Percentiles rank a stretch among this genome's conserved stretches.
These are phyloP conservation scores for Echinarachnius parma DNA, from an alignment of 53 echinoderm and acorn worm species.

Conservation along the genomic window DNA sequence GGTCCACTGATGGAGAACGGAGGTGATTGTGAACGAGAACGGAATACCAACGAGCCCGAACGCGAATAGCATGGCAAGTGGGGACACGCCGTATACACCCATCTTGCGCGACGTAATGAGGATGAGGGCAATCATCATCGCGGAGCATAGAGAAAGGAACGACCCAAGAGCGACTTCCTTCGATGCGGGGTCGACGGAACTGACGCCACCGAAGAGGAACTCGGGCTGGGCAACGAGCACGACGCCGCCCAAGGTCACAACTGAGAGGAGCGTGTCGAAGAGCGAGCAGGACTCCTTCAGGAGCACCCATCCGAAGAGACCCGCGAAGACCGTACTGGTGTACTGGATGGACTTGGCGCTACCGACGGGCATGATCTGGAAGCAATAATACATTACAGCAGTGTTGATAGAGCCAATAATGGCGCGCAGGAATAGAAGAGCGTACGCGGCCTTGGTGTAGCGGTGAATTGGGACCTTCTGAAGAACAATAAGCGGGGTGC, in stretches of 20 bases:
- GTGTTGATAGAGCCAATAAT: constrained; percentile 3
- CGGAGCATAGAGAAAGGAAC: constrained; percentile 13
- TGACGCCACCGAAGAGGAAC: constrained; percentile 26
- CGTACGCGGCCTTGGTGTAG: background rate
- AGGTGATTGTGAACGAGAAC: constrained; percentile 6
- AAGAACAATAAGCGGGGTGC: background rate
- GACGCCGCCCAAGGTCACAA: constrained; percentile 36
- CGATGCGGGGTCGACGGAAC: background rate
- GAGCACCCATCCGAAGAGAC: constrained; percentile 34
- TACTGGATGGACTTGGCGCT: constrained; percentile 47
- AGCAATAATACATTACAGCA: constrained; percentile 5
- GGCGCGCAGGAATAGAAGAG: constrained; percentile 6
- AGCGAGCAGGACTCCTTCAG: constrained; percentile 39
- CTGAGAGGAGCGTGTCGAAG: constrained; percentile 23
- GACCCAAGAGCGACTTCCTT: constrained; percentile 18
- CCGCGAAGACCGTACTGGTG: constrained; percentile 44
- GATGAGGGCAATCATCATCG: constrained; percentile 19
- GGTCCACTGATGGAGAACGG: constrained; percentile 21
- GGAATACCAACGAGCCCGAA: constrained; percentile 3
- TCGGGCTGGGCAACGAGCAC: constrained; percentile 47
- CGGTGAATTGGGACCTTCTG: background rate
- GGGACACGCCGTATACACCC: constrained; percentile 3
- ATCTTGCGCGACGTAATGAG: constrained; percentile 27
- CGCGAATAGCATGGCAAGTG: constrained; percentile 16
- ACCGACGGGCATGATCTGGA: constrained; percentile 35